Evolutionary conservation across 2,797 vertebrate genomes (phyloP).

Genomic region (Manis pentadactyla): DNA sequence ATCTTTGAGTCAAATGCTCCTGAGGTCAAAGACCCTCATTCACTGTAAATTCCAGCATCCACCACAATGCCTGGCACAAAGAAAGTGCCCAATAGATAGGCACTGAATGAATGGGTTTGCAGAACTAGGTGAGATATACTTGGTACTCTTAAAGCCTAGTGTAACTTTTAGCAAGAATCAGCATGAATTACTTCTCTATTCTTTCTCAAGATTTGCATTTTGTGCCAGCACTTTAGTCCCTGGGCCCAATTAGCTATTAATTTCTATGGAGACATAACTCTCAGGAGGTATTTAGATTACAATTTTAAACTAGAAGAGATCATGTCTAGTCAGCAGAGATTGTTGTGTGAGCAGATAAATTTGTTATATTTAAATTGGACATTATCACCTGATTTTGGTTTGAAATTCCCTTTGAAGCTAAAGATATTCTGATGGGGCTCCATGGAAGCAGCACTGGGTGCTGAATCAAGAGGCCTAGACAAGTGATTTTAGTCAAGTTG

Average conservation of each 20-base stretch:
- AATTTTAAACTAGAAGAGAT: conserved; percentile 39
- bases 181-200: neutral
- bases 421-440: neutral
- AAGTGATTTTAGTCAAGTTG: neutral
- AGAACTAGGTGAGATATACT: neutral
- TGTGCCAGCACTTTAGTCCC: neutral
- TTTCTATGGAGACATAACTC: neutral
- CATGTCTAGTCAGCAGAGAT: neutral
- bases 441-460: neutral
- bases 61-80: neutral
- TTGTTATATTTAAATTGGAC: neutral
- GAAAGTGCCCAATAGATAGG: neutral
- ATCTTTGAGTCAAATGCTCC: neutral
- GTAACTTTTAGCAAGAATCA: conserved; percentile 3
- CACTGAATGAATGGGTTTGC: neutral
- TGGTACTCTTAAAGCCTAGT: neutral
- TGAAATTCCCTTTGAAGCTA: conserved; percentile 3
- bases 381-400: neutral
- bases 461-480: neutral
- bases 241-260: neutral
- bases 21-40: neutral
- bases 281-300: conserved; percentile 8
- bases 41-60: neutral
- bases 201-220: conserved; percentile 2
- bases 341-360: neutral